Base-by-base conservation (phyloP, 1,140 invertebrate genomes). In the Bombus ignitus region DNA sequence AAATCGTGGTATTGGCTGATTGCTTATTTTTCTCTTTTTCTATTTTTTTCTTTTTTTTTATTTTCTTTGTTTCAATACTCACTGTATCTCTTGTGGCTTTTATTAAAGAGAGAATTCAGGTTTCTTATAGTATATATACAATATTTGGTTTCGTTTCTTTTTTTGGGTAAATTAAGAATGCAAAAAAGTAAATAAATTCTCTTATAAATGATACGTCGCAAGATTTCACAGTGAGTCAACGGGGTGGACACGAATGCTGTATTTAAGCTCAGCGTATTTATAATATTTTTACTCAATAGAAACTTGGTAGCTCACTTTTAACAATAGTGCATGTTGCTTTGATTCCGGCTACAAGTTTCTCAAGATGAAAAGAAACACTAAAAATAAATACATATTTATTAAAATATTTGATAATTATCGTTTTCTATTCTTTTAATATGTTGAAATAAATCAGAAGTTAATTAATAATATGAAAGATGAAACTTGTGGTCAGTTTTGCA, bases 281-380 rank as follows among this genome's bases (percentile, higher is more conserved):
- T 94, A 93, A 94, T 94, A 94, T 88, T 95, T 95, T 91, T 95
- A 94, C 89, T 94, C 88, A 89, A 94, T 95, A 95, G 93, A 93
- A 94, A 94, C 82, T 94, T 92, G 92, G 93, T 95, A 95, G 94
- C 94, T 95, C 95, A 95, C 94, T 95, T 95, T 95, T 95, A 95
- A 95, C 95, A 95, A 94, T 95, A 95, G 94, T 95, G 94, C 94
- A 95, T 94, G 94, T 73, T 88, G 93, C 94, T 95, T 95, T 88
- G 37, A 87, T 39, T 87, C 68, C 85, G 75, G 88, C 86, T 92
- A 93, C 92, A 93, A 95, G 93, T 95, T 94, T 94, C 83, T 88
- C 65, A 62, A 22, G 76, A 65, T 37, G 35, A 35, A 28, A 78
- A 73, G 53, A 80, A 8, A 73, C 12, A 75, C 70, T 28, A 71